Percentiles rank a stretch among this genome's conserved stretches.
Evolutionary conservation across 2,113 vertebrate genomes (phyloP).

Genomic region (Albula goreensis): DNA sequence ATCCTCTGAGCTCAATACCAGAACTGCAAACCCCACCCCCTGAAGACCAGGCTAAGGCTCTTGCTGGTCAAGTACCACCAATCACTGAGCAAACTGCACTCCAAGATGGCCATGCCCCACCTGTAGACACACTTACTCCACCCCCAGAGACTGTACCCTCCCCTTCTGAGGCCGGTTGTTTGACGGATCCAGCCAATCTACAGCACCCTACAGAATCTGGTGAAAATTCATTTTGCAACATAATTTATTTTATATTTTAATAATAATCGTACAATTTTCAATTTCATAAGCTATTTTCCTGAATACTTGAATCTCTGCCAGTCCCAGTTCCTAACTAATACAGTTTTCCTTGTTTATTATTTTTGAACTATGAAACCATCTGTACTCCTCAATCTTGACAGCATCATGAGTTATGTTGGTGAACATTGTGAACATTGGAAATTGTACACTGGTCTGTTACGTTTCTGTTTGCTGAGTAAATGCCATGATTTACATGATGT

Average conservation of each 20-base stretch:
- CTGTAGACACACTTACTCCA: constrained; percentile 70
- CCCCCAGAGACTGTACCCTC: constrained; percentile 64
- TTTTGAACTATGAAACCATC: too few species aligned
- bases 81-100: constrained; percentile 44
- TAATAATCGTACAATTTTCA: too few species aligned
- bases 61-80: constrained; percentile 46
- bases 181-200: constrained; percentile 40
- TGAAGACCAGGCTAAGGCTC: constrained; percentile 53
- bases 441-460: too few species aligned
- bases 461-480: too few species aligned
- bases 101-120: constrained; percentile 55
- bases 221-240: constrained; percentile 33
- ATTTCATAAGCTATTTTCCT: too few species aligned
- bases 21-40: constrained; percentile 70
- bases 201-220: constrained; percentile 35
- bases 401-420: too few species aligned
- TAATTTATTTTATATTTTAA: too few species aligned
- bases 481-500: neutral
- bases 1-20: constrained; percentile 47
- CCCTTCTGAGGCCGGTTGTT: constrained; percentile 34
- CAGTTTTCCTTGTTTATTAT: too few species aligned
- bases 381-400: too few species aligned
- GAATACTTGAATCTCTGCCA: too few species aligned
- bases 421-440: too few species aligned
- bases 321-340: too few species aligned